These are phyloP conservation scores for Rotaria macrura DNA, from an alignment of 2,888 invertebrate genomes.

Conservation along the genomic window DNA sequence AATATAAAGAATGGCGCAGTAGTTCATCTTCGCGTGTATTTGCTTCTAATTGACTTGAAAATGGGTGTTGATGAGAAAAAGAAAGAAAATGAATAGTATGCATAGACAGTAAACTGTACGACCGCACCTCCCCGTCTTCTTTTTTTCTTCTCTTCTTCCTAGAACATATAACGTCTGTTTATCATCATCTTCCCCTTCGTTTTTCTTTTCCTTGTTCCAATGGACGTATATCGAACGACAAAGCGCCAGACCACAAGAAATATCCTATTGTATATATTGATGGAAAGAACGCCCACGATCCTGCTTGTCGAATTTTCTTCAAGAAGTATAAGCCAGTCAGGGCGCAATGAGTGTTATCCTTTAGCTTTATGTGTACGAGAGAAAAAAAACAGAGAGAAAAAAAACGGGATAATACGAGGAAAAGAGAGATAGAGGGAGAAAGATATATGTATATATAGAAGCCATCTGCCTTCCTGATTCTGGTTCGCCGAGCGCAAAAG, in stretches of 20 bases:
- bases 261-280: not conserved
- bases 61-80: not conserved
- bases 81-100: not conserved
- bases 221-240: not conserved
- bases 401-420: not conserved
- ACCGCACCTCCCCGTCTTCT: not conserved
- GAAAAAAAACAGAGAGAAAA: not conserved
- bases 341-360: not conserved
- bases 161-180: not conserved
- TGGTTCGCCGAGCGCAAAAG: slow-evolving; percentile 12
- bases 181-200: not conserved
- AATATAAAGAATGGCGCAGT: not conserved
- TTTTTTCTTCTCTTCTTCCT: not conserved
- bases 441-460: not conserved
- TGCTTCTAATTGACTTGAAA: not conserved
- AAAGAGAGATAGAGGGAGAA: not conserved
- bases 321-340: slow-evolving; percentile 8
- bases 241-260: not conserved
- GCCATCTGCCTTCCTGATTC: not conserved
- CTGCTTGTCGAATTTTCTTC: not conserved
- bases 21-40: not conserved
- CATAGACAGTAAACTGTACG: not conserved
- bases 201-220: not conserved
- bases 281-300: not conserved
- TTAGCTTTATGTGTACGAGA: not conserved